Conservation (phyloP, 2,113 vertebrate genomes). For the Diadophis punctatus region DNA sequence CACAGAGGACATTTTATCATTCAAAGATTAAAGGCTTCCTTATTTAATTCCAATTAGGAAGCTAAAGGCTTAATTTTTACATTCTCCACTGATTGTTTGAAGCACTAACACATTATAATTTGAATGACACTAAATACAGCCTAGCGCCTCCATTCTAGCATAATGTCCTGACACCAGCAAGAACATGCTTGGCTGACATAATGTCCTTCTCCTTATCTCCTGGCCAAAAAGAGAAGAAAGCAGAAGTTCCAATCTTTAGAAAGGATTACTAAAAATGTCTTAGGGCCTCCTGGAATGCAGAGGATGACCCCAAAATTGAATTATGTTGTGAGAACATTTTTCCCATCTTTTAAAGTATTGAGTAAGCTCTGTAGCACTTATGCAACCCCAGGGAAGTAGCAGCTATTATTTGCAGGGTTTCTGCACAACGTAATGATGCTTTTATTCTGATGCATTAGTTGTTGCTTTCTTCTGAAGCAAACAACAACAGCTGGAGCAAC, state of each 20-base stretch:
- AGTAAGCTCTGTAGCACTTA: not conserved
- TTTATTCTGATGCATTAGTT: slow-evolving; percentile 22
- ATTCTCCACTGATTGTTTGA: not conserved
- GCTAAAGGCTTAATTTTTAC: not conserved
- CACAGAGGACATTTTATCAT: not conserved
- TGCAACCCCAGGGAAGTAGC: not conserved
- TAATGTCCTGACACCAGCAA: not conserved
- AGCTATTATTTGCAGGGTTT: slow-evolving; percentile 11
- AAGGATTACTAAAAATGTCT: not conserved
- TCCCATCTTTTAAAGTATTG: not conserved
- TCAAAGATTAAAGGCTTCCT: not conserved
- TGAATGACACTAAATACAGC: not conserved
- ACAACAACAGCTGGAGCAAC: not conserved
- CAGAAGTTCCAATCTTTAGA: not conserved
- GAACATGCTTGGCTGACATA: not conserved
- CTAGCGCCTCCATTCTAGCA: not conserved
- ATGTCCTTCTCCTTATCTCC: not conserved
- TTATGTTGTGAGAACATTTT: not conserved
- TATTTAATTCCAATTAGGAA: not conserved
- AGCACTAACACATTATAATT: not conserved
- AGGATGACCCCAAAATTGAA: not conserved
- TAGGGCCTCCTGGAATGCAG: not conserved
- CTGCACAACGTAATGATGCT: slow-evolving; percentile 24
- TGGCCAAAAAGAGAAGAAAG: not conserved
- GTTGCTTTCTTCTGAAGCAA: slow-evolving; percentile 35